These are phyloP conservation scores for Plebejus melissa DNA, from an alignment of 2,888 invertebrate genomes.

Conservation along the genomic window DNA sequence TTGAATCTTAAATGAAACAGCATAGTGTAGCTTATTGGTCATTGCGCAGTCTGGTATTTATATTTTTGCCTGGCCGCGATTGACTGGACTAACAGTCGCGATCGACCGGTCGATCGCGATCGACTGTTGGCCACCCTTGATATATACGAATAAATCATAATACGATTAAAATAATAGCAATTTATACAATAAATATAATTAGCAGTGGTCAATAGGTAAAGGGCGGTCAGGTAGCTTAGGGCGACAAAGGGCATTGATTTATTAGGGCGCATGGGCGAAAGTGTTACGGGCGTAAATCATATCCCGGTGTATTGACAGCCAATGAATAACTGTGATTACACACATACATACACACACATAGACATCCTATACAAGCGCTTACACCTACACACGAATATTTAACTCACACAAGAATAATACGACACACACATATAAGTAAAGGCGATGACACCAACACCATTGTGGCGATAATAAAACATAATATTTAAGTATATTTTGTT, in stretches of 20 bases:
- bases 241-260: slow-evolving; percentile 56
- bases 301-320: slow-evolving; percentile 69
- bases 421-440: neutral
- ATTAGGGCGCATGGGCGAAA: slow-evolving; percentile 62
- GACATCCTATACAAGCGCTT: neutral
- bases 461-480: neutral
- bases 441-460: neutral
- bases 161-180: slow-evolving; percentile 22
- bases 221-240: slow-evolving; percentile 3
- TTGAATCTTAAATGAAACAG: no score
- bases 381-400: neutral
- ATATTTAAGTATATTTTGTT: neutral
- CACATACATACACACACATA: slow-evolving; percentile 49
- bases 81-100: no score
- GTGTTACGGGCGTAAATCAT: slow-evolving; percentile 71
- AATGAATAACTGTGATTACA: slow-evolving; percentile 62
- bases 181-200: slow-evolving; percentile 28
- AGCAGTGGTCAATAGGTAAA: slow-evolving; percentile 10
- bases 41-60: no score
- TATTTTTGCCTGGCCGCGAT: no score
- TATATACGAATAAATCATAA: neutral
- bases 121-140: no score
- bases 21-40: no score
- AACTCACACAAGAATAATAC: neutral
- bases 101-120: no score